Evolutionary conservation across 2,797 vertebrate genomes (phyloP), one percentile per base, ranked within the genome.

Genomic region (Astyanax mexicanus): DNA sequence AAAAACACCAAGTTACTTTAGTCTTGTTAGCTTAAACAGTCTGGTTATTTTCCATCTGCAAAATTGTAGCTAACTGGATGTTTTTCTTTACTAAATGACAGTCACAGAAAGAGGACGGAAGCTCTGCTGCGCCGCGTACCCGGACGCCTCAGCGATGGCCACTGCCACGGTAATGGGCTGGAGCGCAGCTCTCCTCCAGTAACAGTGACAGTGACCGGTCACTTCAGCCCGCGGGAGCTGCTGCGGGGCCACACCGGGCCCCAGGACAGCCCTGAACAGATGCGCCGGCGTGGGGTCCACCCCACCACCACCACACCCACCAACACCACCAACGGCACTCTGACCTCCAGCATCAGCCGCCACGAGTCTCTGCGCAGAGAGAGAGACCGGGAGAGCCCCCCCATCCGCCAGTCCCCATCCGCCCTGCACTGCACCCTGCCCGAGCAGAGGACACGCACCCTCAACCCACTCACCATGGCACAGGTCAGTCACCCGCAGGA

Each of bases 391-490:
- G 96, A 98, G 81, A 98, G 97, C 84, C 97, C 98, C 69, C 96
- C 98, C 3, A 95, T 98, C 72, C 89, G 97, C 61, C 96, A 96
- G 83, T 98, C 98, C 0, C 95, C 95, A 0, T 97, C 96, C 3
- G 92, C 96, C 25, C 96, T 97, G 55, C 98, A 98, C 0, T 91
- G 96, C 83, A 96, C 81, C 86, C 87, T 45, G 85, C 89, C 81
- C 93, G 97, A 87, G 92, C 90, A 3, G 88, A 96, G 90, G 94
- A 67, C 81, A 1, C 83, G 81, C 29, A 81, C 79, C 2, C 73
- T 81, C 3, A 84, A 99, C 82, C 93, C 95, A 0, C 96, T 98
- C 80, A 91, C 93, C 0, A 95, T 98, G 84, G 95, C 96, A 88
- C 96, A 99, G 97, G 97, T 98, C 54, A 81, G 84, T 47, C 10